Evolutionary conservation across 2,113 vertebrate genomes (phyloP).

Genomic region (Burhinus bistriatus): DNA sequence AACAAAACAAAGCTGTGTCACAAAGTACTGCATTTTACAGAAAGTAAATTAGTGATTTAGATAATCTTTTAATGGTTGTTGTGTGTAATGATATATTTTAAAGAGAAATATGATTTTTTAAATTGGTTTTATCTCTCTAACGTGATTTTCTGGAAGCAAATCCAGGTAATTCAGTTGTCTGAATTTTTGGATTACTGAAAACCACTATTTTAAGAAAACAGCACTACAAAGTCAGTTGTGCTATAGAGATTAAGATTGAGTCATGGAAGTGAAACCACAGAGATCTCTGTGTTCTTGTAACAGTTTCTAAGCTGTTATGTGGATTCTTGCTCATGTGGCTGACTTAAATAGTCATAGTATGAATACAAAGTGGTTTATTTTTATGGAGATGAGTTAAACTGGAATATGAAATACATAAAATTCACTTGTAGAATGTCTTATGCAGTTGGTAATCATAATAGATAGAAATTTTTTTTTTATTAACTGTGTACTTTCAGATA

Average conservation of each 20-base stretch:
- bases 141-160: background rate
- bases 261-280: background rate
- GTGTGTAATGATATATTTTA: background rate
- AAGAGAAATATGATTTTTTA: background rate
- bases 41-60: background rate
- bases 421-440: background rate
- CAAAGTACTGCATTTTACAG: background rate
- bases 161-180: background rate
- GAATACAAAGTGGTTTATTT: background rate
- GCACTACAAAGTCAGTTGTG: background rate
- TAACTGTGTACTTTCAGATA: background rate
- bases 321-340: background rate
- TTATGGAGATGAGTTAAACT: background rate
- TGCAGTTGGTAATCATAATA: background rate
- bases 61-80: background rate
- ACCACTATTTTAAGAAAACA: background rate
- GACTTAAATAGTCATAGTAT: background rate
- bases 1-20: background rate
- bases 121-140: background rate
- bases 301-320: background rate
- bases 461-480: background rate
- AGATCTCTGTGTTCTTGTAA: background rate
- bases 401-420: background rate
- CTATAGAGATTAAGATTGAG: background rate
- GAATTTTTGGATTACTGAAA: background rate